Evolutionary conservation across 2,113 vertebrate genomes (phyloP).

Genomic region (Galbula dea): DNA sequence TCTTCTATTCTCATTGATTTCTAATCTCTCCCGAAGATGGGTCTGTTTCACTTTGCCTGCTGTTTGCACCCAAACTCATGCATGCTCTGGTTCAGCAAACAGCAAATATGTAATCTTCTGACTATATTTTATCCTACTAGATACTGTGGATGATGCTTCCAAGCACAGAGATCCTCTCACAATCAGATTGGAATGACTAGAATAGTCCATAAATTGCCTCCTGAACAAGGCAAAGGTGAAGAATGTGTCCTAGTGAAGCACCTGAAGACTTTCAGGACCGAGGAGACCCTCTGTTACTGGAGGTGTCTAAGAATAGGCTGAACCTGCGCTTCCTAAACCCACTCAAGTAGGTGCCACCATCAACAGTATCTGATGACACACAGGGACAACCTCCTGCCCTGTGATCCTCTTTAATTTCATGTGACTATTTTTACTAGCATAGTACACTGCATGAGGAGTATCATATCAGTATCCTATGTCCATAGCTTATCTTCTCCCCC

Average conservation of each 20-base stretch:
- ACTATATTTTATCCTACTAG: neutral
- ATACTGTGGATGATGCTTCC: neutral
- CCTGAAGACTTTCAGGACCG: neutral
- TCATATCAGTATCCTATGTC: neutral
- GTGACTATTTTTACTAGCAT: neutral
- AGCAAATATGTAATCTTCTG: neutral
- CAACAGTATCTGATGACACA: neutral
- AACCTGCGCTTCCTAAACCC: neutral
- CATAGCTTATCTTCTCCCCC: neutral
- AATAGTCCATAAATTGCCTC: neutral
- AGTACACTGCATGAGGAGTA: neutral
- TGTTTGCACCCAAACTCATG: neutral
- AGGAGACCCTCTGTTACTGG: neutral
- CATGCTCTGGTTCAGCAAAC: neutral
- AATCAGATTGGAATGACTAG: neutral
- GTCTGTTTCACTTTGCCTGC: neutral
- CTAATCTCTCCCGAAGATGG: neutral
- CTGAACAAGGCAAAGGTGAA: neutral
- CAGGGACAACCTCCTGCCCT: neutral
- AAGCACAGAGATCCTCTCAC: neutral
- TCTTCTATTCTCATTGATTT: neutral
- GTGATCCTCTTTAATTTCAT: neutral
- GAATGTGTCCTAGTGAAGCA: neutral
- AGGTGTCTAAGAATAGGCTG: neutral
- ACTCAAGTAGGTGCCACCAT: neutral